Percentiles rank a stretch among this genome's conserved stretches.
These are phyloP conservation scores for Chrysoperla carnea DNA, from an alignment of 1,140 invertebrate species.

Conservation along the genomic window DNA sequence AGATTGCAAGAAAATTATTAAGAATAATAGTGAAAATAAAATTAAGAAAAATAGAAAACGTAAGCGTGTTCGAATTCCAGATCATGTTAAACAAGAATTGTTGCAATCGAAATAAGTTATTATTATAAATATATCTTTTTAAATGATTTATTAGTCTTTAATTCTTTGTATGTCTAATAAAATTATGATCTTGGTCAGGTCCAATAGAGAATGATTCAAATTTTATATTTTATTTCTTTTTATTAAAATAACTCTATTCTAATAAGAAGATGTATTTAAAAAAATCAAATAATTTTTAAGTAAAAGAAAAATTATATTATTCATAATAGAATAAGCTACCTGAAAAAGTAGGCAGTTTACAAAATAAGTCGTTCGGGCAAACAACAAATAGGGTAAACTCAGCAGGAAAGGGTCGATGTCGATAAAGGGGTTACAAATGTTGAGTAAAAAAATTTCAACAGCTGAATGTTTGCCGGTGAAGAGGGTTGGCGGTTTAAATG, in stretches of 20 bases:
- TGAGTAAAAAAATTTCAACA: too few species aligned
- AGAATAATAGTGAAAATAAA: constrained; percentile 13
- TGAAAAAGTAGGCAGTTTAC: too few species aligned
- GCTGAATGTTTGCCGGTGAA: too few species aligned
- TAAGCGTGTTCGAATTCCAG: constrained; percentile 33
- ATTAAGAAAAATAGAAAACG: constrained; percentile 30
- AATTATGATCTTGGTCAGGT: background rate
- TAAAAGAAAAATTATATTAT: background rate
- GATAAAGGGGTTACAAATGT: too few species aligned
- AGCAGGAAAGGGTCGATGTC: too few species aligned
- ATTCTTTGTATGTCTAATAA: background rate
- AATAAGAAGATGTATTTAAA: background rate
- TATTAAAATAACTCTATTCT: background rate
- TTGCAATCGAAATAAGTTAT: background rate
- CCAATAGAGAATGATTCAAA: background rate
- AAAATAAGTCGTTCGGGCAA: too few species aligned
- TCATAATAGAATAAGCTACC: too few species aligned
- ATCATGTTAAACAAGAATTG: constrained; percentile 35
- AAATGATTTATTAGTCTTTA: background rate
- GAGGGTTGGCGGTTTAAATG: too few species aligned
- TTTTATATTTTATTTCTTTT: too few species aligned
- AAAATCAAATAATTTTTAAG: background rate
- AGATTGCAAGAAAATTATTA: constrained; percentile 6
- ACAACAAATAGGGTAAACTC: too few species aligned
- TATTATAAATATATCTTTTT: background rate